Conservation (phyloP, 2,113 vertebrate genomes). For the Coptodon rendalli region DNA sequence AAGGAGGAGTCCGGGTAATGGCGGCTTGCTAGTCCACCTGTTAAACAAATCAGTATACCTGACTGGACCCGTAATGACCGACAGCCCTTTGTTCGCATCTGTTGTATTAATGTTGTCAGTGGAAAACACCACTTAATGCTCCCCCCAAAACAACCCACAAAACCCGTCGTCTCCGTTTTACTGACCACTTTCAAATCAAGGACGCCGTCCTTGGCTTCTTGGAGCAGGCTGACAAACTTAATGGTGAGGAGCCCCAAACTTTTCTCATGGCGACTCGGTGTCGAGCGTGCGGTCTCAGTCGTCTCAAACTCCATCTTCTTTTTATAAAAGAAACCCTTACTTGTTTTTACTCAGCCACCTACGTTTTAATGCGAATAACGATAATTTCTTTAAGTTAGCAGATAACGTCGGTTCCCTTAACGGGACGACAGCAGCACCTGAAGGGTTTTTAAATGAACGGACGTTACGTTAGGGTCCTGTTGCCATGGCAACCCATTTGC, state of each 20-base stretch:
- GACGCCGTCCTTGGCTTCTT: constrained; percentile 72
- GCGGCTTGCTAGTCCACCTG: constrained; percentile 41
- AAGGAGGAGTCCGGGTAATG: neutral
- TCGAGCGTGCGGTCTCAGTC: constrained; percentile 56
- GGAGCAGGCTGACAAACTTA: constrained; percentile 74
- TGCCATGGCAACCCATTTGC: constrained; percentile 50
- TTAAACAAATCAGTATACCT: constrained; percentile 44
- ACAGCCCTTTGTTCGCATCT: constrained; percentile 43
- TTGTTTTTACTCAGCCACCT: neutral
- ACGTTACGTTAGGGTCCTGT: constrained; percentile 68
- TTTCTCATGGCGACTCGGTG: constrained; percentile 77
- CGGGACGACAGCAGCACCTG: neutral
- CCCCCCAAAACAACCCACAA: neutral
- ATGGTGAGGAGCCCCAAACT: constrained; percentile 77
- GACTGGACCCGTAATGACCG: neutral
- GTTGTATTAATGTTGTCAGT: neutral
- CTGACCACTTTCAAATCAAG: constrained; percentile 82
- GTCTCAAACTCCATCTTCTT: constrained; percentile 45
- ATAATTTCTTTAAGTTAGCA: neutral
- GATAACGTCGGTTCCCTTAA: neutral
- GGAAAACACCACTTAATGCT: neutral
- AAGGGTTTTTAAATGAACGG: constrained; percentile 52
- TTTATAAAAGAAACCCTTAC: neutral
- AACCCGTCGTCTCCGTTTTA: neutral
- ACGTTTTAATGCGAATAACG: neutral